phyloP scores from a whole-genome alignment of 2,888 invertebrate species.

The Charanyca ferruginea region DNA sequence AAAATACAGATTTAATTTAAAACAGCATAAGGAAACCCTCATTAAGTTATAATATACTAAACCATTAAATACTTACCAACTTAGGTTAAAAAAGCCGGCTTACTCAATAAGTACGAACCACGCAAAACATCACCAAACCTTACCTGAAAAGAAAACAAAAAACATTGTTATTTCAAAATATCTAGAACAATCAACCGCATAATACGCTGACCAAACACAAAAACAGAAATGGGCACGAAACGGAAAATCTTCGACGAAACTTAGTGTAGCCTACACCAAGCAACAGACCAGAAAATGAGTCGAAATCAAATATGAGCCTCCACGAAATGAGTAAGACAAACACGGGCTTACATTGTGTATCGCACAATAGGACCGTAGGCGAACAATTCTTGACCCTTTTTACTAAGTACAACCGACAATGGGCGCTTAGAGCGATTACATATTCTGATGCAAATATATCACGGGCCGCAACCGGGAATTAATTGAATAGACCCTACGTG shows the following conservation, averaged over 20 bases:
- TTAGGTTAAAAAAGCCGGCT: neutral
- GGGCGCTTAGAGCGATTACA: slow-evolving; percentile 69
- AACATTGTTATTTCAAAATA: slow-evolving; percentile 34
- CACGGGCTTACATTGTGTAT: slow-evolving; percentile 72
- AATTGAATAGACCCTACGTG: slow-evolving; percentile 73
- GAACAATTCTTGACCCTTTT: slow-evolving; percentile 77
- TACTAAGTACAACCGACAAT: slow-evolving; percentile 71
- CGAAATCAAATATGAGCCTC: slow-evolving; percentile 87
- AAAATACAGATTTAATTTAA: no score
- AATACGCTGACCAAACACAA: slow-evolving; percentile 52
- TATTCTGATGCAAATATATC: slow-evolving; percentile 75
- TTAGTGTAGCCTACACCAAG: slow-evolving; percentile 68
- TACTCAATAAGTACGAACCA: slow-evolving; percentile 4
- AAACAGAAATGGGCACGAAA: slow-evolving; percentile 50
- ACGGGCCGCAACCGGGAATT: slow-evolving; percentile 68
- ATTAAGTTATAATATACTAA: neutral
- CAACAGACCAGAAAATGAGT: slow-evolving; percentile 72
- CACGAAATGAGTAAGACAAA: slow-evolving; percentile 84
- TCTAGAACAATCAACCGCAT: slow-evolving; percentile 48
- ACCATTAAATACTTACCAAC: neutral
- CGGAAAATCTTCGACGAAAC: slow-evolving; percentile 78
- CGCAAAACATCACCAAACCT: slow-evolving; percentile 15
- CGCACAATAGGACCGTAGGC: slow-evolving; percentile 77
- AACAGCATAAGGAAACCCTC: no score
- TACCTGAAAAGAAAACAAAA: slow-evolving; percentile 62